A percentile compares a stretch with the other conserved stretches of the same genome.
phyloP scores from a whole-genome alignment of 1,140 invertebrate genomes.

The Ptiloglossa arizonensis region DNA sequence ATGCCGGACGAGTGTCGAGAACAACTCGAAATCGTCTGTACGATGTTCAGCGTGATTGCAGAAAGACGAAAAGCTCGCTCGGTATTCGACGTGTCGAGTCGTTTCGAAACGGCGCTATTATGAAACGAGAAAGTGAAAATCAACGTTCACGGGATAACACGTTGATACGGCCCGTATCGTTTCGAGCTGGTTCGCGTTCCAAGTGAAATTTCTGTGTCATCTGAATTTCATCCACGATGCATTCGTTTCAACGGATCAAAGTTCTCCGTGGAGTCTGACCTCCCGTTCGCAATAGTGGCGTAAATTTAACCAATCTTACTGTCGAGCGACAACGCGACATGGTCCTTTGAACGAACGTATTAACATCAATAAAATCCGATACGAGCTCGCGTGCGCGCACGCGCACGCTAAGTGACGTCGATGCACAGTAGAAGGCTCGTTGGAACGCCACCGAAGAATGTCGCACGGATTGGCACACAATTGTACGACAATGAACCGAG shows the following conservation, averaged over 20 bases:
- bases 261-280: slow-evolving; percentile 2
- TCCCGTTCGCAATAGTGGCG: background rate
- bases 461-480: slow-evolving; percentile 46
- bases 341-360: slow-evolving; percentile 45
- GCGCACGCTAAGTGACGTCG: slow-evolving; percentile 9
- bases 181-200: background rate
- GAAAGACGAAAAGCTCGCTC: too few relatives aligned
- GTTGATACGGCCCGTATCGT: too few relatives aligned
- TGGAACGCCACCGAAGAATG: slow-evolving; percentile 45
- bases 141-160: background rate
- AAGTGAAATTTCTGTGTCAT: background rate
- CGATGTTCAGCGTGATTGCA: too few relatives aligned
- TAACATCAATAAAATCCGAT: slow-evolving; percentile 56
- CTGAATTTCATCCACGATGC: background rate
- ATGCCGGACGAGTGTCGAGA: too few relatives aligned
- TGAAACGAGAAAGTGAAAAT: too few relatives aligned
- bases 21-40: too few relatives aligned
- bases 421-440: background rate
- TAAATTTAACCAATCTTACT: slow-evolving; percentile 31
- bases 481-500: slow-evolving; percentile 45
- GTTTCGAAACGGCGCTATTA: too few relatives aligned
- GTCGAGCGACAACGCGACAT: background rate
- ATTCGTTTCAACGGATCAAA: background rate
- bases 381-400: slow-evolving; percentile 19
- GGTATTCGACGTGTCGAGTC: too few relatives aligned